Conservation (phyloP, 53 echinoderm and acorn worm genomes). For the Luidia sarsii region DNA sequence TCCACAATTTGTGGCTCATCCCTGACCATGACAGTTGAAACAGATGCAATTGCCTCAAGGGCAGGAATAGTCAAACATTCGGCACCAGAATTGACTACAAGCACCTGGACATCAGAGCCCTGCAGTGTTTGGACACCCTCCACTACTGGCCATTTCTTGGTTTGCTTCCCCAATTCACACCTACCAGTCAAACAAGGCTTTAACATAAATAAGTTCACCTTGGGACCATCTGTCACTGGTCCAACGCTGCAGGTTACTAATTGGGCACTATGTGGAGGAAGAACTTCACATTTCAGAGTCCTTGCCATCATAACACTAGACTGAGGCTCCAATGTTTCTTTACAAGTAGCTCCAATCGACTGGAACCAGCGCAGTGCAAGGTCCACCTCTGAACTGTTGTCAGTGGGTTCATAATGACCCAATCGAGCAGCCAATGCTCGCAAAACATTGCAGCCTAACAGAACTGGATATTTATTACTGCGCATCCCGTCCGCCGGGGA, state of each 20-base stretch:
- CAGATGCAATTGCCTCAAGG: not conserved
- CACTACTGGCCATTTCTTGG: not conserved
- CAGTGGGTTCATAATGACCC: not conserved
- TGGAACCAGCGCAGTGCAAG: not conserved
- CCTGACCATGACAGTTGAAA: not conserved
- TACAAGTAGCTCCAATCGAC: not conserved
- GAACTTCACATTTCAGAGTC: constrained; percentile 12
- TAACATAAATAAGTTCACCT: not conserved
- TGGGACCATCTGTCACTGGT: not conserved
- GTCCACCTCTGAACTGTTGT: not conserved
- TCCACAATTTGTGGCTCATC: not conserved
- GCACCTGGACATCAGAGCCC: not conserved
- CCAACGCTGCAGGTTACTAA: not conserved
- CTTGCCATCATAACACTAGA: not conserved
- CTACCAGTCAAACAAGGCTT: not conserved
- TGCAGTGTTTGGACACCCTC: not conserved
- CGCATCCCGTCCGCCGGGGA: not conserved
- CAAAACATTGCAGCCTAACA: constrained; percentile 25
- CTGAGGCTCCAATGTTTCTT: not conserved
- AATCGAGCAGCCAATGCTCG: not conserved
- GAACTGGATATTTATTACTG: not conserved
- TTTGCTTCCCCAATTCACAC: not conserved
- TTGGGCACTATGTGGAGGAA: not conserved
- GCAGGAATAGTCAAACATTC: not conserved
- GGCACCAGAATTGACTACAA: not conserved